Conservation (phyloP, 2,797 vertebrate genomes). For the Pipistrellus kuhlii region DNA sequence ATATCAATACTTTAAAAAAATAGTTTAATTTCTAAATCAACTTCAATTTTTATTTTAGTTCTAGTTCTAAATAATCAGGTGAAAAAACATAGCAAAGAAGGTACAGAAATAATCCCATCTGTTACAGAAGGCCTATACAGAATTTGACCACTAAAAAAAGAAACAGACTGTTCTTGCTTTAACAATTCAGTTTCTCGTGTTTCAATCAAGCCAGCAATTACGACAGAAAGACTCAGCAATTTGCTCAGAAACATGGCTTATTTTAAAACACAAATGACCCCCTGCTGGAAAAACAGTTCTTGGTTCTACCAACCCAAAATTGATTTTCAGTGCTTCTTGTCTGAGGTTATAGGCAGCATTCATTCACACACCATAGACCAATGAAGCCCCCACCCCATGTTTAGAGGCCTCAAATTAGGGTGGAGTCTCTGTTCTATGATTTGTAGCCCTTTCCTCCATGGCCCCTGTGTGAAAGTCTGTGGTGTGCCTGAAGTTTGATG, state of each 20-base stretch:
- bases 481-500: background rate
- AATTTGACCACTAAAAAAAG: slow-evolving; percentile 64
- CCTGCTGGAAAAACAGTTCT: slow-evolving; percentile 42
- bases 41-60: slow-evolving; percentile 60
- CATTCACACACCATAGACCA: background rate
- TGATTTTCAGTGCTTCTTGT: slow-evolving; percentile 38
- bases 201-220: background rate
- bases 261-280: slow-evolving; percentile 45
- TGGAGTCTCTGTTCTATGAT: background rate
- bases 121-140: slow-evolving; percentile 53
- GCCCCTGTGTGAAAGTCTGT: background rate
- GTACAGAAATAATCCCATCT: slow-evolving; percentile 56
- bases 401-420: background rate
- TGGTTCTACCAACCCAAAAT: background rate
- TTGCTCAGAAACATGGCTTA: slow-evolving; percentile 49
- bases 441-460: background rate
- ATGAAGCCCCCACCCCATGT: background rate
- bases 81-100: background rate
- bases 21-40: slow-evolving; percentile 29
- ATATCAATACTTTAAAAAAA: slow-evolving; percentile 22
- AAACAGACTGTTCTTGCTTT: slow-evolving; percentile 52
- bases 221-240: slow-evolving; percentile 28
- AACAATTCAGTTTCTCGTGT: slow-evolving; percentile 37
- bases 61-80: slow-evolving; percentile 32
- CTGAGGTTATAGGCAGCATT: background rate